Evolutionary conservation across 2,888 invertebrate species (phyloP).

Genomic region (Tryphoninae sp.): DNA sequence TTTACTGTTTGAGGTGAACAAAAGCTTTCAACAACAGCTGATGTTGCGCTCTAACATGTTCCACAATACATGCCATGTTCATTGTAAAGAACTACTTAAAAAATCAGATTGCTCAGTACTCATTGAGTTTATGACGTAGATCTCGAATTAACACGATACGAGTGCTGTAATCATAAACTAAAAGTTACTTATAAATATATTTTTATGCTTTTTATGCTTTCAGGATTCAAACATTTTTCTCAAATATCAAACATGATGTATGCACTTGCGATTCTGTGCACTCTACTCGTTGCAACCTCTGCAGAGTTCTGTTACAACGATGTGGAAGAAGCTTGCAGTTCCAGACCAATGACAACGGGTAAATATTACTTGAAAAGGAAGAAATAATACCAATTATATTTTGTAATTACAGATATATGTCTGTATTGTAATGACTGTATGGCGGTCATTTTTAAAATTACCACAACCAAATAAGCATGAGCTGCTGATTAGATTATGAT

Average conservation of each 20-base stretch:
- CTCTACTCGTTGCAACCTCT: constrained; percentile 82
- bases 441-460: too few relatives aligned
- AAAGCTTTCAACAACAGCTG: too few relatives aligned
- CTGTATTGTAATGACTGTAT: neutral
- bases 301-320: constrained; percentile 86
- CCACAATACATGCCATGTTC: neutral
- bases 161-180: too few relatives aligned
- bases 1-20: too few relatives aligned
- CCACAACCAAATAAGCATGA: too few relatives aligned
- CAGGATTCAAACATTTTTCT: constrained; percentile 5
- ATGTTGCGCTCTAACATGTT: too few relatives aligned
- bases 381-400: too few relatives aligned
- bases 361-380: constrained; percentile 35
- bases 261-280: constrained; percentile 81
- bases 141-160: neutral
- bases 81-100: neutral
- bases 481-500: too few relatives aligned
- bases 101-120: neutral
- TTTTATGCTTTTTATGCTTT: neutral
- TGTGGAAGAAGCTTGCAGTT: constrained; percentile 83
- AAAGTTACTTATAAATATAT: neutral
- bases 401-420: constrained; percentile 1
- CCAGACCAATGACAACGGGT: constrained; percentile 81
- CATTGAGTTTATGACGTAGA: neutral
- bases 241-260: constrained; percentile 36